Base-by-base conservation (phyloP, 1,140 invertebrate genomes). In the Medauroidea extradentata region DNA sequence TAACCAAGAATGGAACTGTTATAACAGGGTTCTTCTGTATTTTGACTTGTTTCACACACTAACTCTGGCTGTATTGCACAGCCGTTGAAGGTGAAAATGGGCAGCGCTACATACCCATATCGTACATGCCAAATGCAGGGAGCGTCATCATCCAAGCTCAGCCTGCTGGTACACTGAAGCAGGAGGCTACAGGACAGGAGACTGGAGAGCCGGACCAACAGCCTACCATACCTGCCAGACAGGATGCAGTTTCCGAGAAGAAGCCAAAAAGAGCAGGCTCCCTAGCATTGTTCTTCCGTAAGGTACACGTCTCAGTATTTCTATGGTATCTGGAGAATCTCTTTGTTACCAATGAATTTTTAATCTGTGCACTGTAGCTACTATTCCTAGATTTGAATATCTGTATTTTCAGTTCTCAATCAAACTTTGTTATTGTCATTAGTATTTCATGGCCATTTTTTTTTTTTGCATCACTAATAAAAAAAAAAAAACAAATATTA, bases 251-350 rank as follows among this genome's bases (percentile, higher is more conserved):
- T 13, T 43, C 63, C 16, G 59, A 72, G 11, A 75, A 74, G 14
- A 81, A 76, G 69, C 79, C 82, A 2, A 79, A 77, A 62, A 72
- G 81, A 67, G 82, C 79, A 5, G 84, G 84, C 8, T 88, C 88
- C 1, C 73, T 90, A 13, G 84, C 83, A 23, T 73, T 91, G 0
- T 89, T 91, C 67, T 90, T 91, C 66, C 79, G 89, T 73, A 92
- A 91, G 77, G 84, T 85, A 76, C 71, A 49, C 9, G 9, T n/a
- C 41, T 5, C 5, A 19, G n/a, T 43, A 43, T n/a, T n/a, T n/a
- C n/a, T n/a, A n/a, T n/a, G n/a, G n/a, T n/a, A n/a, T n/a, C n/a
- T n/a, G n/a, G n/a, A n/a, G n/a, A n/a, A n/a, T n/a, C n/a, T n/a
- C n/a, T n/a, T n/a, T n/a, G n/a, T n/a, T n/a, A n/a, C n/a, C n/a